Base-by-base conservation (phyloP, 2,113 vertebrate genomes). In the Odobenus rosmarus region DNA sequence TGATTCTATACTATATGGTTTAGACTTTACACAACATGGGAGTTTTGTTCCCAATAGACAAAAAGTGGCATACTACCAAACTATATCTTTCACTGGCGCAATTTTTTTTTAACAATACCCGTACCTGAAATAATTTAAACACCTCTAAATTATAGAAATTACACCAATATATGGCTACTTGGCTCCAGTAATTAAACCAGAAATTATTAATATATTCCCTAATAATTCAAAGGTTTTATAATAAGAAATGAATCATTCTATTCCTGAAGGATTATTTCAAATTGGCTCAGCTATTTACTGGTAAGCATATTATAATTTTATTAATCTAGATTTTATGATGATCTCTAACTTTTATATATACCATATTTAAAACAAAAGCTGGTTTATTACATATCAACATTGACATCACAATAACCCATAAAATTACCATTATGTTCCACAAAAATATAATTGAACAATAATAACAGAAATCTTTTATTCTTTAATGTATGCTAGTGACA, bases 401-500 rank as follows among this genome's bases (percentile, higher is more conserved):
- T 88, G 36, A 81, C 26, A 77, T 49, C 49, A 90, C 4, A 92
- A 62, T 77, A 97, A 90, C 14, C 79, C 51, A 93, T 53, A 94
- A 95, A 95, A 81, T 46, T 80, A 67, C 12, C 12, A 83, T 87
- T 57, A 55, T 86, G 77, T 72, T 89, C 42, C 28, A 89, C 39
- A 79, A 96, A 96, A 96, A 55, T 93, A 85, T 62, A 93, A 96
- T 74, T 18, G 72, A 76, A 74, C 5, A 57, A 79, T 77, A 96
- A 79, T 42, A 80, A 81, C 28, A 81, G 33, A 97, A 92, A 84
- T 90, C 7, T 88, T 97, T 82, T 89, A 72, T 93, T 77, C 53
- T 89, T 96, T 97, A 96, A 96, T 42, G 49, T 83, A 62, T 88
- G 36, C 15, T 92, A 86, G 36, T 88, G 69, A 93, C 14, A 96